A percentile compares a stretch with the other conserved stretches of the same genome.
phyloP scores from a whole-genome alignment of 2,888 invertebrate genomes.

The Erebia ligea region DNA sequence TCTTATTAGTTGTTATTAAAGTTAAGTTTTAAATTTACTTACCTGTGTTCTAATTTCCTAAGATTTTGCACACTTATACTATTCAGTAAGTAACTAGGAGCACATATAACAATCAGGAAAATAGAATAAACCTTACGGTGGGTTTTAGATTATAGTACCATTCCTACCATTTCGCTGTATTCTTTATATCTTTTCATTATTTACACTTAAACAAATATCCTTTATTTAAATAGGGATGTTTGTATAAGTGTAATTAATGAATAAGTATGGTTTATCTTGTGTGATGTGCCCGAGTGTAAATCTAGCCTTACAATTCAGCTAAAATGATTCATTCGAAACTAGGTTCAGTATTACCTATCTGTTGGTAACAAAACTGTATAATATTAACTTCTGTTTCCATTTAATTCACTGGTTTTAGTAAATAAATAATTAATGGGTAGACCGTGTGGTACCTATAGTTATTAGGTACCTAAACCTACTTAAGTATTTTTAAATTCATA shows the following conservation, averaged over 20 bases:
- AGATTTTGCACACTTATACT: too few relatives aligned
- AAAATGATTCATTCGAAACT: conserved; percentile 10
- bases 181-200: background rate
- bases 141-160: background rate
- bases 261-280: conserved; percentile 8
- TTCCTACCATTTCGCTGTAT: background rate
- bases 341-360: conserved; percentile 1
- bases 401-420: background rate
- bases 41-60: too few relatives aligned
- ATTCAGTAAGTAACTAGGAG: too few relatives aligned
- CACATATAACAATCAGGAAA: too few relatives aligned
- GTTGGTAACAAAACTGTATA: background rate
- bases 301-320: conserved; percentile 11
- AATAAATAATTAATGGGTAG: background rate
- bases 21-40: too few relatives aligned
- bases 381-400: background rate
- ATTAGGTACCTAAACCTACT: background rate
- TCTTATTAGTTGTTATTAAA: too few relatives aligned
- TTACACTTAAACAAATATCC: background rate
- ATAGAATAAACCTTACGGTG: background rate
- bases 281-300: conserved; percentile 1
- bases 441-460: background rate
- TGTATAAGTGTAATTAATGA: conserved; percentile 10
- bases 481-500: background rate
- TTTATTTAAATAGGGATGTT: conserved; percentile 1